Evolutionary conservation across 2,113 vertebrate species (phyloP).

Genomic region (Harpagus bidentatus): DNA sequence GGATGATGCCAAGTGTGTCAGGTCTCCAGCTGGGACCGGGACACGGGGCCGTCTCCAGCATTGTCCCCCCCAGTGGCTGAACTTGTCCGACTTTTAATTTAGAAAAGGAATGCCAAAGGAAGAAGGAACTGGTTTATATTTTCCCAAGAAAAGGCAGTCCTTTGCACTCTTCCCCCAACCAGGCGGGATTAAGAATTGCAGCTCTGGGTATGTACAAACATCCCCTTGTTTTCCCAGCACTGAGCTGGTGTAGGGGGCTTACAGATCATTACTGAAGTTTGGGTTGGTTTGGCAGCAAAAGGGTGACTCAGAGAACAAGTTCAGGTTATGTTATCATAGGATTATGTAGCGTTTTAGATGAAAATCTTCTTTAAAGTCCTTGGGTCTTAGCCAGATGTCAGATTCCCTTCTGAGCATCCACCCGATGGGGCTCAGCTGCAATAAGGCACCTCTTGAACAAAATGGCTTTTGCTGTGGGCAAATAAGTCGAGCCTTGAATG

Average conservation of each 20-base stretch:
- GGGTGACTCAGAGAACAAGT: conserved; percentile 29
- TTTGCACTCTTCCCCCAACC: not conserved
- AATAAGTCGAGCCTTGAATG: not conserved
- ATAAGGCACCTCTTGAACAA: not conserved
- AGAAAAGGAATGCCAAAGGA: not conserved
- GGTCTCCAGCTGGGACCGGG: not conserved
- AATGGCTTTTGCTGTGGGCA: not conserved
- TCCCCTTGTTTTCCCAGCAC: conserved; percentile 25
- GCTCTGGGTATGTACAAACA: not conserved
- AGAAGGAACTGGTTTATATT: not conserved
- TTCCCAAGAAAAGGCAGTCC: not conserved
- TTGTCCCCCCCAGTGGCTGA: not conserved
- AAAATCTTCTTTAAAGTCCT: conserved; percentile 42
- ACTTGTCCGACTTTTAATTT: not conserved
- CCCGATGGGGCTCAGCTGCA: not conserved
- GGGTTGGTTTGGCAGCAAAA: conserved; percentile 17
- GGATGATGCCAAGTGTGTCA: not conserved
- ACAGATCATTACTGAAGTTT: not conserved
- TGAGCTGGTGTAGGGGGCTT: not conserved
- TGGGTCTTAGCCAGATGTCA: conserved; percentile 26
- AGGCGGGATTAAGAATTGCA: not conserved
- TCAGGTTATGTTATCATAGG: conserved; percentile 33
- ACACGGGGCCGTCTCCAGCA: not conserved
- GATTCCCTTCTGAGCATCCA: not conserved
- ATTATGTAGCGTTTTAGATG: conserved; percentile 20